Base-by-base conservation (phyloP, 2,113 vertebrate species). In the Tetrax tetrax region DNA sequence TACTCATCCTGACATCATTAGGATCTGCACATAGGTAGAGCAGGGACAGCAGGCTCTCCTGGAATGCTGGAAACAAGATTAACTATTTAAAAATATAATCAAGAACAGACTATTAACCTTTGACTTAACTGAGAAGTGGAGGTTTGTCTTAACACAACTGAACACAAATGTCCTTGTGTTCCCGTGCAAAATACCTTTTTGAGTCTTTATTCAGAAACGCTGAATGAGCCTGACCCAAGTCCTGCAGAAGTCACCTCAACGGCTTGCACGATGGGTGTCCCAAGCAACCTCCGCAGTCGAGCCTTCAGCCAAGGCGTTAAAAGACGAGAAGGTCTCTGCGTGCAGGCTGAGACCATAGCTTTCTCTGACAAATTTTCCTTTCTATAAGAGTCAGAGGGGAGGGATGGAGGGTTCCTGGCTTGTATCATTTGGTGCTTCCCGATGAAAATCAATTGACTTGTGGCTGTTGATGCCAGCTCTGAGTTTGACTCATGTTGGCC, bases 1-100 rank as follows among this genome's bases (percentile, higher is more conserved):
- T 91, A 94, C 70, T 91, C 18, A 6, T 96, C 89, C 82, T 96
- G 96, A 96, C 96, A 94, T 38, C 12, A 14, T 78, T 53, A 61
- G 63, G 51, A 69, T 84, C 70, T 78, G 74, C 37, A 21, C 24
- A n/a, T 50, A 94, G 90, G 89, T 94, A 92, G 37, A 19, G 51
- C 29, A 69, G 65, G 0, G 20, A 66, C 65, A 70, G 57, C 50
- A 53, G 82, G 54, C 66, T 90, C 50, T 83, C 35, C 48, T 4
- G 14, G 66, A 70, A 82, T 41, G 69, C 35, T 86, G 48, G 77
- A 47, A 94, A 59, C 60, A 14, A 72, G 38, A 84, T 82, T 10
- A 57, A 9, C 53, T 72, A 13, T 82, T 92, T 93, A 37, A 90
- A 79, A 94, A 84, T 68, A 38, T 75, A 45, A 87, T 85, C 57